A percentile compares a stretch with the other conserved stretches of the same genome.
Evolutionary conservation across 2,797 vertebrate species (phyloP).

Genomic region (Argentina silus): DNA sequence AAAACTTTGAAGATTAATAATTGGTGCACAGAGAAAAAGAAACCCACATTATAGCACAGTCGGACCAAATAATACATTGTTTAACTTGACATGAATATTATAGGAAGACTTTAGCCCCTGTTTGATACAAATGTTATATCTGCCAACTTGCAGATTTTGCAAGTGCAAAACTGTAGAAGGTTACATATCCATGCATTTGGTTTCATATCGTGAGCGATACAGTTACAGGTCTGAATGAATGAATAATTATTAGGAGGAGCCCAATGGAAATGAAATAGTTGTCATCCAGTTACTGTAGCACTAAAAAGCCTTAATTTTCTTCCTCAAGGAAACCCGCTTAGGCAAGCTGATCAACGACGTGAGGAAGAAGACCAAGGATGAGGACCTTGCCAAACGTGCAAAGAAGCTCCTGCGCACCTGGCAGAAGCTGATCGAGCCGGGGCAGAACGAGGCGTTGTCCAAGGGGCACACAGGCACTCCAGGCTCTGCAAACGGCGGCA

Average conservation of each 20-base stretch:
- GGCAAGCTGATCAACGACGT: conserved; percentile 96
- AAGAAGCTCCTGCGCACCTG: conserved; percentile 92
- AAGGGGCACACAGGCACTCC: conserved; percentile 77
- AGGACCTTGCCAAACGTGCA: conserved; percentile 91
- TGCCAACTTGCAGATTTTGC: no score
- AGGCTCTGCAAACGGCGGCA: conserved; percentile 79
- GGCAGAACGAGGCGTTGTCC: conserved; percentile 74
- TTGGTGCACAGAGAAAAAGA: background rate
- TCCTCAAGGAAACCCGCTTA: conserved; percentile 88
- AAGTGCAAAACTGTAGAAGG: no score
- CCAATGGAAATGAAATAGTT: no score
- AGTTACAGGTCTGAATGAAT: no score
- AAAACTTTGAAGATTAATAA: no score
- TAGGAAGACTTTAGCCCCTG: no score
- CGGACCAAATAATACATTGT: no score
- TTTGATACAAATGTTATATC: no score
- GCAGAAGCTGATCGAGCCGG: conserved; percentile 91
- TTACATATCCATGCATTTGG: no score
- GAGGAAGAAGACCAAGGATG: conserved; percentile 91
- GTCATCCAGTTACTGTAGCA: background rate
- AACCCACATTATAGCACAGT: no score
- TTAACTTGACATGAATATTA: no score
- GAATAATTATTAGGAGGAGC: background rate
- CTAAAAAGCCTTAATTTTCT: conserved; percentile 26
- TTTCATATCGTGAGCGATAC: no score